phyloP scores from a whole-genome alignment of 2,113 vertebrate species.

The Nothobranchius kuhntae region DNA sequence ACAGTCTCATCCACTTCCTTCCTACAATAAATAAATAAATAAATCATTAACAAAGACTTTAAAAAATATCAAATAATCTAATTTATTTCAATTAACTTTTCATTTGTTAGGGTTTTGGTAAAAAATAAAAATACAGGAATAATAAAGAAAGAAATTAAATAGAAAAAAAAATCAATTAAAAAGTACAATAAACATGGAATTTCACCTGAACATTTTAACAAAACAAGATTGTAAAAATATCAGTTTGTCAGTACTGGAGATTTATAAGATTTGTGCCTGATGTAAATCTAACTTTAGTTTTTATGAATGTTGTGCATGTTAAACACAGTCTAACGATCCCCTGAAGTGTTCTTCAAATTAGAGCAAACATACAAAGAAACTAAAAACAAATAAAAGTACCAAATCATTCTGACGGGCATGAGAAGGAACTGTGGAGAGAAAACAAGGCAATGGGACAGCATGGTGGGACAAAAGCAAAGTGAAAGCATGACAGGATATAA shows the following conservation, averaged over 20 bases:
- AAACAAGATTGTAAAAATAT: too few species aligned
- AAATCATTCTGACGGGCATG: constrained; percentile 29
- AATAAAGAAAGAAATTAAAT: neutral
- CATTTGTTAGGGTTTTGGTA: neutral
- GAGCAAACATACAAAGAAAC: constrained; percentile 22
- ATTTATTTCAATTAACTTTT: neutral
- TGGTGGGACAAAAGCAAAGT: constrained; percentile 35
- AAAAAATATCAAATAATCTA: neutral
- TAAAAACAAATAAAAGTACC: constrained; percentile 11
- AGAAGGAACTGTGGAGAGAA: constrained; percentile 38
- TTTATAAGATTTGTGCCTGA: too few species aligned
- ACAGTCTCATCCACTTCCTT: constrained; percentile 82
- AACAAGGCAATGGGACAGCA: constrained; percentile 45
- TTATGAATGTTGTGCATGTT: neutral
- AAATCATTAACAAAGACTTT: constrained; percentile 6
- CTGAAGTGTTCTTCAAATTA: constrained; percentile 43
- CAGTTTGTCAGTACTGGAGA: too few species aligned
- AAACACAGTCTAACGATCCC: constrained; percentile 15
- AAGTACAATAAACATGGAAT: too few species aligned
- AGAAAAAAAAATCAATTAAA: neutral
- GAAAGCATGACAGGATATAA: constrained; percentile 52
- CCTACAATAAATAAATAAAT: constrained; percentile 67
- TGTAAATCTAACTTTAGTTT: constrained; percentile 11
- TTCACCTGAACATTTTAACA: too few species aligned
- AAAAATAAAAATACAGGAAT: neutral